Base-by-base conservation (phyloP, 1,140 invertebrate genomes). In the Ceratina australensis region DNA sequence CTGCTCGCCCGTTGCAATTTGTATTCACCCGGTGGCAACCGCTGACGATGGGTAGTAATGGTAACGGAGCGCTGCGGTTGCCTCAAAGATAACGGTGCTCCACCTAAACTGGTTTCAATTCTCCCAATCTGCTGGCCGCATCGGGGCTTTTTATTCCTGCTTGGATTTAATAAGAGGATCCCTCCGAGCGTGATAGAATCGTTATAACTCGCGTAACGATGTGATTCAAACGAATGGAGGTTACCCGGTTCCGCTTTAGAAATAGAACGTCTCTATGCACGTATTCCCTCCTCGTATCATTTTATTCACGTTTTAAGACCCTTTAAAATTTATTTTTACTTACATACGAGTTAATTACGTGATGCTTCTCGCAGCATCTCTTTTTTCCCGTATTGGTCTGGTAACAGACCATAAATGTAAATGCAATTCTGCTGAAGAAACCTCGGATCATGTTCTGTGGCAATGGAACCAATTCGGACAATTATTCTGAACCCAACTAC, bases 1-100 rank as follows among this genome's bases (percentile, higher is more conserved):
- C 28, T 65, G 24, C 33, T 57, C 73, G 59, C n/a, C 15, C 42
- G 59, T n/a, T 76, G 61, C 68, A 80, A 80, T 80, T 77, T 69
- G 72, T 67, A 76, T 76, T 73, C 77, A 49, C 22, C 15, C 49
- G 61, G 15, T 50, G 49, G 42, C n/a, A 50, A 60, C 50, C 59
- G 22, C 22, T 68, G 65, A 69, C 54, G 42, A 64, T 68, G 33
- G 54, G 47, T 59, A 22, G 74, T 66, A 61, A 77, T 47, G 20
- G 24, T 60, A 67, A 68, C 26, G 22, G 56, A 49, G 10, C 22
- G n/a, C 13, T 49, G n/a, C 15, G 56, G 47, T 2, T 47, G 60
- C 50, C 50, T 78, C 59, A 54, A 72, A 57, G 75, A 78, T 78
- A 78, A 78, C 66, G 33, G 64, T 18, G 8, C 42, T 33, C 26